A percentile compares a stretch with the other conserved stretches of the same genome.
phyloP scores from a whole-genome alignment of 2,888 invertebrate species.

The Lottia gigantea region DNA sequence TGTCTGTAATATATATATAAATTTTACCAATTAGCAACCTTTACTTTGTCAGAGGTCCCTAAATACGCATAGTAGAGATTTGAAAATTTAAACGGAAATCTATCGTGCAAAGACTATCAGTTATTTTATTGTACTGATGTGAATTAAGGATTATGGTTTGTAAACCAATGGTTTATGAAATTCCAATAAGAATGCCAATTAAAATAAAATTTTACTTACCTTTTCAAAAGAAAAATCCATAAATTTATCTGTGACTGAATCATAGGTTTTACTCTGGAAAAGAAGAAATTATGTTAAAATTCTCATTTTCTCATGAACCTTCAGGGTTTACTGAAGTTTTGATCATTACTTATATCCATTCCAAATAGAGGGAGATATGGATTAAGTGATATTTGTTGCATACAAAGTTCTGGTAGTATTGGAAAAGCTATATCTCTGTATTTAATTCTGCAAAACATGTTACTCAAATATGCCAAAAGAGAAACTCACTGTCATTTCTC shows the following conservation, averaged over 20 bases:
- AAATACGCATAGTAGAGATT: no score
- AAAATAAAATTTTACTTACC: slow-evolving; percentile 45
- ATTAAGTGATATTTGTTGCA: not conserved
- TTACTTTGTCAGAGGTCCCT: not conserved
- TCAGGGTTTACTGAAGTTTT: no score
- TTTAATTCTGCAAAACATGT: no score
- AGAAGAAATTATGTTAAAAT: slow-evolving; percentile 16
- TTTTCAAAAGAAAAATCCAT: slow-evolving; percentile 98
- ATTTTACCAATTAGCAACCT: not conserved
- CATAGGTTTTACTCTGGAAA: slow-evolving; percentile 91
- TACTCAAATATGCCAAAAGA: no score
- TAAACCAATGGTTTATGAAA: not conserved
- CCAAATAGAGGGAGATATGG: not conserved
- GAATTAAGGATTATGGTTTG: no score
- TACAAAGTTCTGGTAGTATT: no score
- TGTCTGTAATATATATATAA: slow-evolving; percentile 71
- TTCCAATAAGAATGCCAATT: not conserved
- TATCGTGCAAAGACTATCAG: not conserved
- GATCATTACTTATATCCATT: no score
- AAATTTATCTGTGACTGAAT: slow-evolving; percentile 95
- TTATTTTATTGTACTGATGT: no score
- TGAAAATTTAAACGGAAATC: not conserved
- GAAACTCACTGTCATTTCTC: slow-evolving; percentile 88
- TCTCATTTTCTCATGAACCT: no score
- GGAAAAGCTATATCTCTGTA: no score